A percentile compares a stretch with the other conserved stretches of the same genome.
These are phyloP conservation scores for Yponomeuta sedellus DNA, from an alignment of 2,888 invertebrate species.

Conservation along the genomic window DNA sequence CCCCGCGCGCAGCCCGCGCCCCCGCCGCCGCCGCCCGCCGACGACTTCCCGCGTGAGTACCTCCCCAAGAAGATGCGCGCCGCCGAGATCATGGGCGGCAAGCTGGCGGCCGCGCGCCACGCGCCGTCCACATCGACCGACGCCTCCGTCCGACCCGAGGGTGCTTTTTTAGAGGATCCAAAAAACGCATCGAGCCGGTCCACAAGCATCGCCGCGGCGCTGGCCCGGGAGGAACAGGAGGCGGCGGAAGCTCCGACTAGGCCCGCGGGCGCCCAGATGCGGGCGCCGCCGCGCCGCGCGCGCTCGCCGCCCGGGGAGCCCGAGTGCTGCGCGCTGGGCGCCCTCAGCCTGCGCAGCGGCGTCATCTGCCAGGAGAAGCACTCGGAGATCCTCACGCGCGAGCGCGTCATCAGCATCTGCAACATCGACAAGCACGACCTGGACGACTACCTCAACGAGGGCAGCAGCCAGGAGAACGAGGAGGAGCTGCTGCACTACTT, in stretches of 20 bases:
- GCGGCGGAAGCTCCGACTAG: conserved; percentile 69
- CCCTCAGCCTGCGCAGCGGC: conserved; percentile 59
- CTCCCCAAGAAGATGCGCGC: conserved; percentile 73
- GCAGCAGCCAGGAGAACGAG: conserved; percentile 84
- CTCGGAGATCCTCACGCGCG: conserved; percentile 77
- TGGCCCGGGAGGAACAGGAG: conserved; percentile 74
- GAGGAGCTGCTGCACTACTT: conserved; percentile 91
- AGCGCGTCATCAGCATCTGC: conserved; percentile 84
- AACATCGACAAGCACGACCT: conserved; percentile 88
- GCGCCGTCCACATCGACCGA: conserved; percentile 29
- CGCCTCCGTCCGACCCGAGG: conserved; percentile 41
- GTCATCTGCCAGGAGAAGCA: conserved; percentile 70
- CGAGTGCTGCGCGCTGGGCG: conserved; percentile 65
- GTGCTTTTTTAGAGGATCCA: conserved; percentile 74
- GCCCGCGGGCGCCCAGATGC: conserved; percentile 69
- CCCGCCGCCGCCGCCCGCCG: conserved; percentile 25
- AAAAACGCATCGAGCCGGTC: conserved; percentile 76
- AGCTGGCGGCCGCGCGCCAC: conserved; percentile 48
- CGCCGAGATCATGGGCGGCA: conserved; percentile 67
- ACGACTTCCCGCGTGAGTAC: conserved; percentile 55
- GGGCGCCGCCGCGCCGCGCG: conserved; percentile 19
- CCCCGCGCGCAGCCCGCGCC: conserved; percentile 22
- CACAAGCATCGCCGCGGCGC: conserved; percentile 76
- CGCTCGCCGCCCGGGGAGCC: not conserved
- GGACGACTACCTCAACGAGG: conserved; percentile 87